phyloP scores from a whole-genome alignment of 2,888 invertebrate genomes.

The Plusia festucae region DNA sequence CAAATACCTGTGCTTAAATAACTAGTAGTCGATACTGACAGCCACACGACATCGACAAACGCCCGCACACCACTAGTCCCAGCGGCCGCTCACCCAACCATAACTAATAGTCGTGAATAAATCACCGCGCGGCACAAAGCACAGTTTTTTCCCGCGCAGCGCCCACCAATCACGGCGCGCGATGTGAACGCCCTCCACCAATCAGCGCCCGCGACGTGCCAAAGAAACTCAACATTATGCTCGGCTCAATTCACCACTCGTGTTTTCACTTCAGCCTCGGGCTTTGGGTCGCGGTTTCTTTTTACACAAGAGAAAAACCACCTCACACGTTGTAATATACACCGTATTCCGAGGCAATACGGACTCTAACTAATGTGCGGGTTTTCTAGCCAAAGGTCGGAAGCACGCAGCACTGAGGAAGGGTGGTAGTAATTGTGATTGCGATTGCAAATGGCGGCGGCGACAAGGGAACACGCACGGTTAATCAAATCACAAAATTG shows the following conservation, averaged over 20 bases:
- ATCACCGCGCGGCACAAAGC: conserved; percentile 83
- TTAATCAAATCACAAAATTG: conserved; percentile 79
- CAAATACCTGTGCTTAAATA: too few relatives aligned
- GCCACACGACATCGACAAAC: conserved; percentile 20
- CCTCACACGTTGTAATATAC: conserved; percentile 57
- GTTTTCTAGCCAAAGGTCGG: conserved; percentile 21
- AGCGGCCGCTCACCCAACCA: conserved; percentile 79
- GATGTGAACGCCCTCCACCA: conserved; percentile 73
- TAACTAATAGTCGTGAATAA: conserved; percentile 88
- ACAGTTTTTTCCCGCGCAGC: conserved; percentile 75
- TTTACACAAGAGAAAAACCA: conserved; percentile 57
- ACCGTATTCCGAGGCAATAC: conserved; percentile 56
- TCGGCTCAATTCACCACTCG: conserved; percentile 76
- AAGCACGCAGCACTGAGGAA: conserved; percentile 53
- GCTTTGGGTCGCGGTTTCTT: conserved; percentile 78
- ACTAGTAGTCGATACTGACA: too few relatives aligned
- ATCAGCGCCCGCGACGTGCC: conserved; percentile 73
- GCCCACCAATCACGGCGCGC: conserved; percentile 77
- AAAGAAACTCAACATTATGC: conserved; percentile 85
- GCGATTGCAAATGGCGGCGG: conserved; percentile 85
- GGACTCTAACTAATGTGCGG: conserved; percentile 9
- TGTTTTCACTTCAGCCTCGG: conserved; percentile 77
- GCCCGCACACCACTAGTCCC: conserved; percentile 66
- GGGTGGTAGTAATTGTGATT: conserved; percentile 77
- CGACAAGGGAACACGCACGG: conserved; percentile 71